Base-by-base conservation (phyloP, 2,797 vertebrate species). In the Philypnodon macrostomus region DNA sequence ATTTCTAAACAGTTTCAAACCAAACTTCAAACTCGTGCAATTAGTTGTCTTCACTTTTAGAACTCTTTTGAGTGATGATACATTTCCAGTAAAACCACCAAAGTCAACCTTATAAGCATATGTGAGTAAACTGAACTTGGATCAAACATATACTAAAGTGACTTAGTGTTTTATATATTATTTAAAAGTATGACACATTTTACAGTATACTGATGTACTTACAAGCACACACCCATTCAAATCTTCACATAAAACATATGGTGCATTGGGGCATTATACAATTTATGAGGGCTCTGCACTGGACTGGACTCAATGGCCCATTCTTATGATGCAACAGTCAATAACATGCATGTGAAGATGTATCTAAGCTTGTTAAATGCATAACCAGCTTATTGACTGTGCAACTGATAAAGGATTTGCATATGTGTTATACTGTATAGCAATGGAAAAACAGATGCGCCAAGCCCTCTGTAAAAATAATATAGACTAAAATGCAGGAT, bases 241-340 rank as follows among this genome's bases (percentile, higher is more conserved):
- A 40, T 21, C 36, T 38, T 27, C 27, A 18, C 15, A 3, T 12
- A 29, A 44, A 6, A 11, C 16, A 13, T 4, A 18, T 3, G 16
- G 41, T 3, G 41, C 26, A 2, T 2, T 17, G 41, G 16, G 41
- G 18, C 23, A 13, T 44, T 18, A 17, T 17, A 30, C n/a, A 16
- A 44, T 44, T 44, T 44, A 44, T 16, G 10, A 44, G 26, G 41
- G 14, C 18, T 44, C 16, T 44, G 27, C 41, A 44, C 24, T 29
- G 29, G 13, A 44, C 15, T 4, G 9, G 40, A 30, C 40, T 30
- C 26, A 30, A 8, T 31, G 15, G 8, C 15, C 41, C 26, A 8
- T 44, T 30, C 18, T 10, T 42, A 16, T 30, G 27, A 31, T n/a
- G 11, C 15, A 6, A 18, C 4, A 10, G 40, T 17, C 26, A 15